Base-by-base conservation (phyloP, 2,888 invertebrate species). In the Diarsia mendica region DNA sequence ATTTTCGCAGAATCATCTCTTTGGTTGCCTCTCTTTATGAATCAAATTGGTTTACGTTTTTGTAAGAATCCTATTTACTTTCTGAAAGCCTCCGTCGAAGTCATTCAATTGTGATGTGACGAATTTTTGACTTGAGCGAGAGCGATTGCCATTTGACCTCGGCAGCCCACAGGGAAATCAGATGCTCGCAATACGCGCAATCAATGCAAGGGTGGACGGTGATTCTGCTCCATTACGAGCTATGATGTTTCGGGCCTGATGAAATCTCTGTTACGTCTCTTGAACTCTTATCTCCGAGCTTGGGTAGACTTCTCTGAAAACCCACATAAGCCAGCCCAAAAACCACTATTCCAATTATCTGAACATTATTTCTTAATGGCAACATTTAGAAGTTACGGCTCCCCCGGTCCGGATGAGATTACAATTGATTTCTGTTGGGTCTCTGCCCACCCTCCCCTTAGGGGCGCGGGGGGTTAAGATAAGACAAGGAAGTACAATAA, bases 91-190 rank as follows among this genome's bases (percentile, higher is more conserved):
- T 68, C 20, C 10, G 60, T 51, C 49, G n/a, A 79, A 61, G 20
- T 72, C 51, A 83, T 71, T 80, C 66, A 67, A 71, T 64, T 72
- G 64, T 70, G 67, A 83, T 79, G 68, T 84, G 75, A 74, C 66
- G 64, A 71, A 67, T 70, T 75, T 84, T 84, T 67, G 53, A 68
- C 44, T 75, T 68, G 60, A 72, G 67, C 33, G 58, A 28, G 61
- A 64, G 46, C 53, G 82, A 82, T 71, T 72, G 82, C 82, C 83
- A 63, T 82, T 83, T 77, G 83, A 77, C 85, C 83, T 73, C 72
- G 23, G 61, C 58, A 68, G 67, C 65, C 83, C 85, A 63, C 67
- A 63, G 83, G 85, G 83, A 83, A 83, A 83, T 83, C 83, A 85
- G 85, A 82, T 77, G 70, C 65, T 77, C 78, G 78, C 78, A 73